A percentile compares a stretch with the other conserved stretches of the same genome.
Evolutionary conservation across 1,140 invertebrate genomes (phyloP).

Genomic region (Dendroctonus valens): DNA sequence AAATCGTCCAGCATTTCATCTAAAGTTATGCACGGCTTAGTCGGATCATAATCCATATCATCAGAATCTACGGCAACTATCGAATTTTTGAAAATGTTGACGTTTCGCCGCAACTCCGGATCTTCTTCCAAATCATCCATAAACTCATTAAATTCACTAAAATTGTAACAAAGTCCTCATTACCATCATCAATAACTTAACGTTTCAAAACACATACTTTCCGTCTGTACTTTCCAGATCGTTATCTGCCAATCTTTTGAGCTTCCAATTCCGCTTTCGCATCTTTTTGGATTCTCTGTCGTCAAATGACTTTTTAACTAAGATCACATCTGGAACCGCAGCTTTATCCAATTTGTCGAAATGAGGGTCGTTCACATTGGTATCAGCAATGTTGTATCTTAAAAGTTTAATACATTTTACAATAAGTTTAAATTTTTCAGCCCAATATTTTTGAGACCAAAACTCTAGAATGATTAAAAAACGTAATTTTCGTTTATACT

Average conservation of each 20-base stretch:
- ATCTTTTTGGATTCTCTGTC: slow-evolving; percentile 65
- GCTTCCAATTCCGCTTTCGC: slow-evolving; percentile 85
- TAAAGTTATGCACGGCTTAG: slow-evolving; percentile 81
- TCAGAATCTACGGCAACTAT: slow-evolving; percentile 61
- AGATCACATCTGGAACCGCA: slow-evolving; percentile 81
- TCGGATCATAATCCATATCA: slow-evolving; percentile 68
- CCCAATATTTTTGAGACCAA: neutral
- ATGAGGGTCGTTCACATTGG: slow-evolving; percentile 86
- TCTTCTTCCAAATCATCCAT: slow-evolving; percentile 98
- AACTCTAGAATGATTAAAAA: neutral
- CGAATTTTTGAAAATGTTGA: slow-evolving; percentile 90
- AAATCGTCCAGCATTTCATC: slow-evolving; percentile 98
- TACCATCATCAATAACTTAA: neutral
- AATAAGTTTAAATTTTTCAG: slow-evolving; percentile 8
- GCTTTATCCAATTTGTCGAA: slow-evolving; percentile 80
- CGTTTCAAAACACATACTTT: slow-evolving; percentile 57
- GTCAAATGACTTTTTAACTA: slow-evolving; percentile 91
- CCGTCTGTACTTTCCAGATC: slow-evolving; percentile 68
- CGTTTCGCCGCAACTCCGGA: slow-evolving; percentile 77
- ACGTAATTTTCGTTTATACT: no score
- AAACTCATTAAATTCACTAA: slow-evolving; percentile 91
- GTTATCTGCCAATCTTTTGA: slow-evolving; percentile 79
- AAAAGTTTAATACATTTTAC: slow-evolving; percentile 34
- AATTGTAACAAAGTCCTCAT: slow-evolving; percentile 27
- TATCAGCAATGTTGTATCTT: slow-evolving; percentile 85